Conservation (phyloP, 1,140 invertebrate species). For the Drosophila jambulina region DNA sequence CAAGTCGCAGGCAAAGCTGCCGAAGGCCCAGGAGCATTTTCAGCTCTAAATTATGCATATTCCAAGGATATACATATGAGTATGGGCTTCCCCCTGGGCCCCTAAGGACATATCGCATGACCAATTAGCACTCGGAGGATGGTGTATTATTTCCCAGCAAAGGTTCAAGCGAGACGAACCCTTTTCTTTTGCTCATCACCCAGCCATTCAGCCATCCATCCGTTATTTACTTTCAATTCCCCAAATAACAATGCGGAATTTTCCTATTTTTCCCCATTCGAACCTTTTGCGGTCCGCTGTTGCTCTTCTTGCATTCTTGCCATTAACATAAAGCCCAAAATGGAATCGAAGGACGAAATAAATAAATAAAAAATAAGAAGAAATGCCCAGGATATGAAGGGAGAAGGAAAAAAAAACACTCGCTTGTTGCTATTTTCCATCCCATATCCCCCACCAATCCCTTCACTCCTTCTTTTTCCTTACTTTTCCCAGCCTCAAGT, state of each 20-base stretch:
- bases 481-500: constrained; percentile 9
- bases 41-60: constrained; percentile 43
- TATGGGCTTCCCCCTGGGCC: neutral
- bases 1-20: constrained; percentile 19
- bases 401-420: neutral
- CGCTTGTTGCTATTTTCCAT: constrained; percentile 24
- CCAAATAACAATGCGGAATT: constrained; percentile 64
- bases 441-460: neutral
- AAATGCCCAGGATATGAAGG: constrained; percentile 19
- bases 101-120: constrained; percentile 62
- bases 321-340: constrained; percentile 53
- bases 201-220: neutral
- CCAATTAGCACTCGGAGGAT: constrained; percentile 61
- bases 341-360: constrained; percentile 42
- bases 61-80: constrained; percentile 5
- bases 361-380: constrained; percentile 54
- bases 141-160: constrained; percentile 8
- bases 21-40: constrained; percentile 22
- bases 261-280: constrained; percentile 51
- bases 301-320: constrained; percentile 8
- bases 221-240: constrained; percentile 79
- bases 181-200: constrained; percentile 24
- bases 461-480: constrained; percentile 2
- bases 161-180: constrained; percentile 7
- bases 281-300: constrained; percentile 39